phyloP scores from a whole-genome alignment of 2,797 vertebrate genomes.

The Kryptolebias ocellatus region DNA sequence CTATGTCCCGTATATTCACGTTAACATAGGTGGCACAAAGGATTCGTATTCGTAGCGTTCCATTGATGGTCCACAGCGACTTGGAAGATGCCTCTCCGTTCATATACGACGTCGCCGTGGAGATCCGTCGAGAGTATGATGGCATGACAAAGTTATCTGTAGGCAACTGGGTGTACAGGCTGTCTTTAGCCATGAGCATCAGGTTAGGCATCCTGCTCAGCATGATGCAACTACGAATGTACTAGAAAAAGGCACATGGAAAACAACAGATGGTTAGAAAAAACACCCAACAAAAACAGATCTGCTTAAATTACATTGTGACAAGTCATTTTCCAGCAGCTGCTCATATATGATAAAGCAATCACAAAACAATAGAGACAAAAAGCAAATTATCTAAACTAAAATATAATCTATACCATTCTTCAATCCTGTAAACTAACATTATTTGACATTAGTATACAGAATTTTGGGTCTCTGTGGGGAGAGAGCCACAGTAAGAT shows the following conservation, averaged over 20 bases:
- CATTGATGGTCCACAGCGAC: slow-evolving; percentile 94
- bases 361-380: neutral
- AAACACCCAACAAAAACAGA: neutral
- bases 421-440: neutral
- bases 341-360: neutral
- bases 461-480: neutral
- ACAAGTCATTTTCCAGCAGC: slow-evolving; percentile 34
- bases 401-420: too few species aligned
- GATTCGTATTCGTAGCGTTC: slow-evolving; percentile 91
- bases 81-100: slow-evolving; percentile 93
- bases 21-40: slow-evolving; percentile 98
- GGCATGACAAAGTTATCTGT: slow-evolving; percentile 95
- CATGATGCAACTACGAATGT: slow-evolving; percentile 97
- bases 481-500: too few species aligned
- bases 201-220: slow-evolving; percentile 95
- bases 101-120: slow-evolving; percentile 96
- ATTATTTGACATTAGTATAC: neutral
- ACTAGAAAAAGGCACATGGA: slow-evolving; percentile 78
- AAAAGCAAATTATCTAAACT: too few species aligned
- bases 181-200: slow-evolving; percentile 98
- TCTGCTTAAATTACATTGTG: slow-evolving; percentile 24
- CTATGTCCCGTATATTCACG: slow-evolving; percentile 97
- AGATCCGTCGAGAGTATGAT: slow-evolving; percentile 93
- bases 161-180: slow-evolving; percentile 93
- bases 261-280: slow-evolving; percentile 24